Conservation (phyloP, 2,888 invertebrate genomes). For the Dynastes tityus region DNA sequence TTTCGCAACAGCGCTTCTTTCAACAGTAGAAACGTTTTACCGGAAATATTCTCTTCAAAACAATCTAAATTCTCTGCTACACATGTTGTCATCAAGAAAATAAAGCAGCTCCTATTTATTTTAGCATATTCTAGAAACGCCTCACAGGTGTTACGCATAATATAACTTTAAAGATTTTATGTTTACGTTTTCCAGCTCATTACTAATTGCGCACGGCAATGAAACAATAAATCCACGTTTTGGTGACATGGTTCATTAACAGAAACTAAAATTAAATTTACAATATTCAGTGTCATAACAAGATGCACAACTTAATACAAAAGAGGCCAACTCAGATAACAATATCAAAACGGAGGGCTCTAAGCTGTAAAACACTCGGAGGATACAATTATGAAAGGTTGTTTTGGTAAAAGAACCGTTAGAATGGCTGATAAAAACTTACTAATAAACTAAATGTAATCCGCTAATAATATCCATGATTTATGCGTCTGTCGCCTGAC, state of each 20-base stretch:
- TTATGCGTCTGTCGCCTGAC: neutral
- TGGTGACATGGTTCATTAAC: neutral
- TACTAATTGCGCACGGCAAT: neutral
- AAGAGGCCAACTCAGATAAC: neutral
- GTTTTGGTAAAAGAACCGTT: neutral
- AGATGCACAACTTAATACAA: neutral
- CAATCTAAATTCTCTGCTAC: neutral
- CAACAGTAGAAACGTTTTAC: neutral
- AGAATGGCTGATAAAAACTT: neutral
- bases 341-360: too few relatives aligned
- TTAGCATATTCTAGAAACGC: neutral
- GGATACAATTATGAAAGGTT: neutral
- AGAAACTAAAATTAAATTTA: neutral
- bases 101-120: neutral
- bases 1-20: neutral
- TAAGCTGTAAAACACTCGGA: neutral
- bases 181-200: neutral
- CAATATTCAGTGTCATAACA: neutral
- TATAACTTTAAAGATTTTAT: neutral
- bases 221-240: neutral
- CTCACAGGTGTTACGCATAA: neutral
- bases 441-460: neutral
- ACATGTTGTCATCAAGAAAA: neutral
- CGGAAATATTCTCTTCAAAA: neutral
- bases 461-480: conserved; percentile 14